phyloP scores from a whole-genome alignment of 2,113 vertebrate species.

The Syngnathus scovelli region DNA sequence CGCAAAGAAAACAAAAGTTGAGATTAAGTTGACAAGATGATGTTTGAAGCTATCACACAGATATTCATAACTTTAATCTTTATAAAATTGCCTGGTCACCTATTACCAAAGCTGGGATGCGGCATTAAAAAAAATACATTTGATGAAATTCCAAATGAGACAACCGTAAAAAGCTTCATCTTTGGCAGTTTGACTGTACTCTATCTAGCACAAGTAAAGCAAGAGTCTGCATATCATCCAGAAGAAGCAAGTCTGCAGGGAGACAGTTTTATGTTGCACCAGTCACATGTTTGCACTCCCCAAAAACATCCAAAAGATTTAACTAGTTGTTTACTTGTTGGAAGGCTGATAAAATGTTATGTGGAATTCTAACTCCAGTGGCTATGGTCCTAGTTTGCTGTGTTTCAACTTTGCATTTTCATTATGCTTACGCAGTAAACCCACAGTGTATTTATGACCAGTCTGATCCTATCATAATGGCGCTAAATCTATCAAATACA shows the following conservation, averaged over 20 bases:
- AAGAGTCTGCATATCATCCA: not conserved
- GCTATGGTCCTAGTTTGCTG: not conserved
- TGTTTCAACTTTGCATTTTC: not conserved
- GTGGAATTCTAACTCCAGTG: not conserved
- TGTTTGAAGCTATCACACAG: not conserved
- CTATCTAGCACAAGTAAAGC: not conserved
- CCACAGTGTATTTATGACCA: no score
- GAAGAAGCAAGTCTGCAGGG: not conserved
- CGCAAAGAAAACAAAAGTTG: not conserved
- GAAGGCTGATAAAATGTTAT: not conserved
- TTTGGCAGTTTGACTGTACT: not conserved
- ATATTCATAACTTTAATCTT: not conserved
- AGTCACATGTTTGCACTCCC: not conserved
- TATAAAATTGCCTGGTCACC: no score
- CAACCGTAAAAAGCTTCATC: not conserved
- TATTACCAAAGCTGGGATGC: no score
- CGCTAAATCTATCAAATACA: no score
- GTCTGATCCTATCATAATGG: no score
- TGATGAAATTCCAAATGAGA: slow-evolving; percentile 1
- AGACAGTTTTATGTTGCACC: slow-evolving; percentile 3
- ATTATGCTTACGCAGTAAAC: no score
- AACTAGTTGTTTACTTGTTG: not conserved
- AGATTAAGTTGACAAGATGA: not conserved
- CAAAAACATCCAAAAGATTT: not conserved
- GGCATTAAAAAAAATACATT: not conserved